Evolutionary conservation across 2,888 invertebrate species (phyloP).

Genomic region (Clusia tigrina): DNA sequence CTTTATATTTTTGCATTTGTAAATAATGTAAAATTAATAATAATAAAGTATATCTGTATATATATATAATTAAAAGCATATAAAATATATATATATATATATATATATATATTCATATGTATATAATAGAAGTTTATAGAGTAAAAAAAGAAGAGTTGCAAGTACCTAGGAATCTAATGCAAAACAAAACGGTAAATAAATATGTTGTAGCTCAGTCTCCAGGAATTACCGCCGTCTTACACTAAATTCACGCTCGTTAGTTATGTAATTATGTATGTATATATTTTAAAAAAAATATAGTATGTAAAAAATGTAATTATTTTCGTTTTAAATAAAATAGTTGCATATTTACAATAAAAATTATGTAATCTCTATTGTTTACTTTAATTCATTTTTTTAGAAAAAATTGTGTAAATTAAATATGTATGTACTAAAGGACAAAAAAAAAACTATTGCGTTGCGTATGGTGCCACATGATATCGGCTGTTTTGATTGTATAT

Average conservation of each 20-base stretch:
- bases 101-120: constrained; percentile 22
- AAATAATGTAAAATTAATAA: constrained; percentile 6
- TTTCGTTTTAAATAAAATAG: not conserved
- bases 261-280: constrained; percentile 3
- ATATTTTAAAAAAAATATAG: constrained; percentile 21
- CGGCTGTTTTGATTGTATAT: constrained; percentile 13
- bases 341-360: constrained; percentile 8
- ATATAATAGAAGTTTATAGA: constrained; percentile 24
- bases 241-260: constrained; percentile 8
- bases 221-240: constrained; percentile 57
- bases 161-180: constrained; percentile 31
- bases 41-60: constrained; percentile 4
- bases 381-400: not conserved
- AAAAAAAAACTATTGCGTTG: no score
- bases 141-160: constrained; percentile 10
- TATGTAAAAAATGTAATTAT: constrained; percentile 17
- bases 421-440: no score
- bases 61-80: constrained; percentile 12
- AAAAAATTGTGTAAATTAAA: no score
- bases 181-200: constrained; percentile 60
- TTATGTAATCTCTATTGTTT: not conserved
- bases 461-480: no score
- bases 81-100: constrained; percentile 11
- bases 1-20: not conserved
- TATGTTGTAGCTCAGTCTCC: constrained; percentile 65